A percentile compares a stretch with the other conserved stretches of the same genome.
These are phyloP conservation scores for Eupithecia dodoneata DNA, from an alignment of 2,888 invertebrate genomes.

Conservation along the genomic window DNA sequence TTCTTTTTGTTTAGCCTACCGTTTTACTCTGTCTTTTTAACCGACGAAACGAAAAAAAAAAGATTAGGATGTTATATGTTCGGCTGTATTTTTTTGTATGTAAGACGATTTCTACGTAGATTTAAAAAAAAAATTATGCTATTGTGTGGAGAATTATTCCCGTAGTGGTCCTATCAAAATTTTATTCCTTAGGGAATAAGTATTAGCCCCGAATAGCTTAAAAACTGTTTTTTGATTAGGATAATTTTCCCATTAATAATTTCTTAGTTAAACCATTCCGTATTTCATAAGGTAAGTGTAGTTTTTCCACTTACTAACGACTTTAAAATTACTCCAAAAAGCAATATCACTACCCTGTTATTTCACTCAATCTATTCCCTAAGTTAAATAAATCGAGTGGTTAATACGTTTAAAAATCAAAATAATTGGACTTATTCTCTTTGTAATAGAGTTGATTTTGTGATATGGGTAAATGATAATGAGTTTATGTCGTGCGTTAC, in stretches of 20 bases:
- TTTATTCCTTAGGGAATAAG: too few species aligned
- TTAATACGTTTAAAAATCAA: neutral
- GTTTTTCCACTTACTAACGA: conserved; percentile 42
- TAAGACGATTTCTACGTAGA: too few species aligned
- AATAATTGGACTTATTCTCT: conserved; percentile 8
- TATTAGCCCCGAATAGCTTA: too few species aligned
- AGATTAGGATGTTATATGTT: too few species aligned
- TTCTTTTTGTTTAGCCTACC: neutral
- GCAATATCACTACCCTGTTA: conserved; percentile 44
- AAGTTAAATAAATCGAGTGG: conserved; percentile 14
- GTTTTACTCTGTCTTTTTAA: neutral
- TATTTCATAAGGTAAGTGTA: neutral
- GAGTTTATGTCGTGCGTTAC: conserved; percentile 61
- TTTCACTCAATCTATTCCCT: conserved; percentile 23
- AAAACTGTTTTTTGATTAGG: too few species aligned
- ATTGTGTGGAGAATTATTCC: too few species aligned
- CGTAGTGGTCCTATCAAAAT: too few species aligned
- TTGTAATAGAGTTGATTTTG: conserved; percentile 6
- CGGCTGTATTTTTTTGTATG: too few species aligned
- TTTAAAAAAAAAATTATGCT: too few species aligned
- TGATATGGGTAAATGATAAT: conserved; percentile 45
- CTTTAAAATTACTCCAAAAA: conserved; percentile 53
- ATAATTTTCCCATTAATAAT: too few species aligned
- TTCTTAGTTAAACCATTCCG: neutral
- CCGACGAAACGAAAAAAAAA: too few species aligned